Base-by-base conservation (phyloP, 2,113 vertebrate genomes). In the Chloebia gouldiae region DNA sequence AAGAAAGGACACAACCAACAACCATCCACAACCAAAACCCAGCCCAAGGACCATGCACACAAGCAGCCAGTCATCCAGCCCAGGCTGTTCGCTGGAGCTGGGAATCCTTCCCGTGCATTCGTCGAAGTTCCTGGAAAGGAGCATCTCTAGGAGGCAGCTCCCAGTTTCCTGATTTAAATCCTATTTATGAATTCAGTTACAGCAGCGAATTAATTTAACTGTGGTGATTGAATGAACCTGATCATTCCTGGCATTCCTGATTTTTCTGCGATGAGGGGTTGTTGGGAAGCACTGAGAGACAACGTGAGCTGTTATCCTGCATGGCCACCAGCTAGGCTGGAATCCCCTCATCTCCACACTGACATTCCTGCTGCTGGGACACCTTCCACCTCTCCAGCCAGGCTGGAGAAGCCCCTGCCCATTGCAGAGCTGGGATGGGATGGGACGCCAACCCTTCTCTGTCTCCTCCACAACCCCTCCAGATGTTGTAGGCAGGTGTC, bases 141-240 rank as follows among this genome's bases (percentile, higher is more conserved):
- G 6, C 37, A 47, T 37, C 33, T 45, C 73, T 5, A 35, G 53
- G 28, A 57, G 49, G 22, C 2, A 21, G 1, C 37, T 56, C 13
- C 44, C 65, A 37, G 9, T 54, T 47, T 33, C 9, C 47, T 33
- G 31, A 11, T 47, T 45, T 7, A 81, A 86, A 76, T 23, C 56
- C 40, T 51, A 53, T 39, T 31, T 7, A 15, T 28, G 31, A 21
- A 18, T 50, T 20, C 10, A 75, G 13, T 33, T 30, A 11, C 30
- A 15, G 25, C 0, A 0, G 21, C 8, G 22, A 49, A 60, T 44
- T 31, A 15, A 31, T 54, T 54, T 23, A 53, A 11, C 20, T 19
- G 61, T 6, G 10, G 31, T 22, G 15, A 44, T 9, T 9, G 63
- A 64, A 80, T 2, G 8, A 81, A 63, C 27, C 6, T 0, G 1